Evolutionary conservation across 2,888 invertebrate genomes (phyloP), one percentile per base, ranked within the genome.

Genomic region (Parnassius mnemosyne): DNA sequence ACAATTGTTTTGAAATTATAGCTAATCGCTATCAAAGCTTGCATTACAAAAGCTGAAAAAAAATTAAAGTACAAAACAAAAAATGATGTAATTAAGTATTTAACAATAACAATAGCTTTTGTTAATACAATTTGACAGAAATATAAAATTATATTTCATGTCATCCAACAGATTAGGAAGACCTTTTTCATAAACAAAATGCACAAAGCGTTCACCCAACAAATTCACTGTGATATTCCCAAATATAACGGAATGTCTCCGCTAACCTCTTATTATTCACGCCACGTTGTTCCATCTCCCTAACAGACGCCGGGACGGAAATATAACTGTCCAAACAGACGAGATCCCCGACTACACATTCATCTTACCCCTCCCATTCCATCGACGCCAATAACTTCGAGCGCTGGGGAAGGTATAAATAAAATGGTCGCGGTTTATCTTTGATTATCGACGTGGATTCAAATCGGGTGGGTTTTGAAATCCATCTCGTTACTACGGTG

Each of bases 321-420:
- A 83, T 79, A 80, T 78, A 77, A 69, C 76, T 76, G 78, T 72
- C 82, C 80, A 80, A 75, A 70, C 64, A 75, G 70, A 71, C 77
- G 69, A 75, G 82, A 81, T 63, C 80, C 69, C 71, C 66, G 71
- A 57, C 71, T 70, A 68, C 71, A 73, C 74, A 80, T 81, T 79
- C 75, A 77, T 76, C 76, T 75, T 70, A 60, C 66, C 71, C 64
- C 65, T 63, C 64, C 65, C 60, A 58, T 66, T 55, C 64, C 61
- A 16, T 9, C n/a, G 13, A 7, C 12, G 49, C 42, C 51, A 53
- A 63, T 69, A 68, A 66, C 61, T 43, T 53, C 51, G 57, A 42
- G 64, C 65, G 64, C 63, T 66, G 50, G n/a, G 63, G 68, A 34
- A 65, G 67, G 49, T 69, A 73, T 54, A 51, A 44, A 20, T 55